Evolutionary conservation across 2,888 invertebrate species (phyloP), one percentile per base, ranked within the genome.

Genomic region (Petrophora chlorosata): DNA sequence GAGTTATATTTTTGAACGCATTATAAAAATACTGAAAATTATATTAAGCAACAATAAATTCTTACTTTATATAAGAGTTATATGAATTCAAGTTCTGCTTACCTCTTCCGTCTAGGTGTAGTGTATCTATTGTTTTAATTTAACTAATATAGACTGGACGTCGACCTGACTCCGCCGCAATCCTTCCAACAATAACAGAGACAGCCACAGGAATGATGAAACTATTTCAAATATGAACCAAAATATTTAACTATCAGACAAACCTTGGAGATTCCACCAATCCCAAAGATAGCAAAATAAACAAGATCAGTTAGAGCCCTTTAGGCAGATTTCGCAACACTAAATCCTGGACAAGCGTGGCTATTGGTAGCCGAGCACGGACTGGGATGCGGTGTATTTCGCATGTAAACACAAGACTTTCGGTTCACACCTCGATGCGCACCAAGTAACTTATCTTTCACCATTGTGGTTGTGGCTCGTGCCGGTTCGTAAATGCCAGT

Each of bases 381-480:
- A 90, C 89, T 90, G 89, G 80, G 81, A 77, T 84, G 71, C 72
- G 57, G 59, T 73, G 76, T 78, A 81, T 84, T 89, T 85, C 82
- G 88, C 88, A 84, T 85, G 85, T 86, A 85, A 85, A 88, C 89
- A 83, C 43, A 50, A 50, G 82, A 86, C 90, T 89, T 89, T 89
- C 89, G 88, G 89, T 88, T 89, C 85, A 88, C 87, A 84, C 77
- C 75, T 86, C 88, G 90, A 87, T 90, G 86, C 90, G 80, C 90
- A 85, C 82, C 88, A 90, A 83, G 88, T 81, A 84, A 88, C 82
- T 84, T 88, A 83, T 90, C 90, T 90, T 90, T 90, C 90, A 90
- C 90, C 89, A 90, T 90, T 90, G 90, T 90, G 78, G 85, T 89
- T 88, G 89, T 89, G 78, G 85, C 85, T 79, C 82, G 83, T 83